phyloP scores from a whole-genome alignment of 2,888 invertebrate species.

The Andrena marginata region DNA sequence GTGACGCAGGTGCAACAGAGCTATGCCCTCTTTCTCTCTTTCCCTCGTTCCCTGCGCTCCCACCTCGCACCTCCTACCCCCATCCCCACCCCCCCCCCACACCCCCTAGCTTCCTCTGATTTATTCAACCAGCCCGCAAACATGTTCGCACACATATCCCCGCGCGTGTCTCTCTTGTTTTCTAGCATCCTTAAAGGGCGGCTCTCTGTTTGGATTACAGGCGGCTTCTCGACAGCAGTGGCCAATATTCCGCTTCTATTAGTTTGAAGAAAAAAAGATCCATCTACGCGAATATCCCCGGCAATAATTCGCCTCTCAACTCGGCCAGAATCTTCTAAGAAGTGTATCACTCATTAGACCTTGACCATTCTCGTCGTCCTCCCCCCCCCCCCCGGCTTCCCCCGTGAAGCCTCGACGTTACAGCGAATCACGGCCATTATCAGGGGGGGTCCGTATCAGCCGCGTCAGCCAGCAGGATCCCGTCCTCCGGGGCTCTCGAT shows the following conservation, averaged over 20 bases:
- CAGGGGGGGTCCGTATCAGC: slow-evolving; percentile 1
- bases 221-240: too few species aligned
- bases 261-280: too few species aligned
- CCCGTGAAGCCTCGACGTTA: not conserved
- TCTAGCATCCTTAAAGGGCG: not conserved
- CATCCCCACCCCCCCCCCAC: too few species aligned
- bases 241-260: too few species aligned
- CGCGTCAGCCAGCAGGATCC: slow-evolving; percentile 21
- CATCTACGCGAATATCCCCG: too few species aligned
- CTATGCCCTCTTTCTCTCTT: slow-evolving; percentile 25
- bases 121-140: slow-evolving; percentile 4
- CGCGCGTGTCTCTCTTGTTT: not conserved
- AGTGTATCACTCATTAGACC: not conserved
- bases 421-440: not conserved
- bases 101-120: not conserved
- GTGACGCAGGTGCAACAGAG: slow-evolving; percentile 66
- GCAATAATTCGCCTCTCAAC: too few species aligned
- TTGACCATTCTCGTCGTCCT: not conserved
- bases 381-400: not conserved
- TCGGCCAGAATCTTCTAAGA: not conserved
- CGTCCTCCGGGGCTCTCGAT: slow-evolving; percentile 14
- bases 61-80: too few species aligned
- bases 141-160: not conserved
- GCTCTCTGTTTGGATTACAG: too few species aligned
- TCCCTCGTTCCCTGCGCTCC: not conserved